Evolutionary conservation across 2,113 vertebrate species (phyloP), one percentile per base, ranked within the genome.

Genomic region (Thamnaconus septentrionalis): DNA sequence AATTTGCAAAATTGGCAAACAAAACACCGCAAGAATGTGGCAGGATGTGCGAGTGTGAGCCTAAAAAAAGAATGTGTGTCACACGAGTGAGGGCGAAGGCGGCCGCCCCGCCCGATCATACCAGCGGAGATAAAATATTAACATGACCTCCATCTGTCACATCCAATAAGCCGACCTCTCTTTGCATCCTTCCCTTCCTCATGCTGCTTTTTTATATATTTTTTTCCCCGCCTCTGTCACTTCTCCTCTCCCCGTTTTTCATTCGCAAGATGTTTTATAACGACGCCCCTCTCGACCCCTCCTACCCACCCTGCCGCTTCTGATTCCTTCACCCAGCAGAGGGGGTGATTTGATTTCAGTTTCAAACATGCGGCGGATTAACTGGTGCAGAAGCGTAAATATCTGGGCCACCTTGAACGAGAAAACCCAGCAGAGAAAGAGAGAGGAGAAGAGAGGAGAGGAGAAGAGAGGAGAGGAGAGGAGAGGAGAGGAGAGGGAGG

Each of bases 91-190:
- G 31, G 39, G 47, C 39, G 18, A 40, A 42, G 9, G 8, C 66
- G 39, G 57, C 64, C 44, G 51, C 42, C 9, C 50, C 31, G 46
- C 18, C 48, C 11, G 57, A 6, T 57, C 56, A 12, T 18, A 51
- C 61, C n/a, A 59, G 41, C 6, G 31, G 0, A 59, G 2, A 52
- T 66, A 4, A 73, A 79, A 75, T 59, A 66, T 78, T 59, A 60
- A 76, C 9, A 5, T 59, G 71, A 76, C 81, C 82, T 76, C 66
- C 66, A 81, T 84, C 81, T 80, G 73, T 82, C 73, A 76, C 31
- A 53, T 59, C 39, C 53, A 57, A 67, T 72, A 50, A 60, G 45
- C 45, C 52, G 12, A 48, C 18, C 58, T 49, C 53, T 61, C 10
- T 51, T 65, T 7, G 3, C 41, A 53, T 66, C 71, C 18, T 48